These are phyloP conservation scores for Xenentodon cancila DNA, from an alignment of 2,797 vertebrate genomes.

Conservation along the genomic window DNA sequence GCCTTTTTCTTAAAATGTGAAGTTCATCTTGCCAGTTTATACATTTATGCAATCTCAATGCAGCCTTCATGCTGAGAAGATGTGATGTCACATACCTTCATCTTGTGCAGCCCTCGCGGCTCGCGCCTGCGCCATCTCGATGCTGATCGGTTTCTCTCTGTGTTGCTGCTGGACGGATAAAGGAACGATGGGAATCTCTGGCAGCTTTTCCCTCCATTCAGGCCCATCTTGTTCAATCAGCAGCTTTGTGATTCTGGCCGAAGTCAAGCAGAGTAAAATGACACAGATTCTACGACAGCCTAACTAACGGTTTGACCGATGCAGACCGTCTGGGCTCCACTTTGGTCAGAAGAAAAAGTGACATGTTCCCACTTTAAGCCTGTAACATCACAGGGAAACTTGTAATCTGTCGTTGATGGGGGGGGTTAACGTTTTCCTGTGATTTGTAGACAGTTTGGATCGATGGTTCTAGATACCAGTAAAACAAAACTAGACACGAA, in stretches of 20 bases:
- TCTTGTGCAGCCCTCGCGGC: constrained; percentile 71
- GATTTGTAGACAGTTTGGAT: too few relatives aligned
- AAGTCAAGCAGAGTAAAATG: constrained; percentile 6
- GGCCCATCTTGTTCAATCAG: constrained; percentile 92
- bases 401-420: too few relatives aligned
- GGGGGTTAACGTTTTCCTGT: too few relatives aligned
- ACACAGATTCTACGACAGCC: neutral
- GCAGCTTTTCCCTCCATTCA: constrained; percentile 90
- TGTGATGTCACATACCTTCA: constrained; percentile 44
- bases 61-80: neutral
- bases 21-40: neutral
- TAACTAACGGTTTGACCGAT: neutral
- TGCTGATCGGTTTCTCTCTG: constrained; percentile 73
- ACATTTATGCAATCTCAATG: neutral
- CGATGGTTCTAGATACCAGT: too few relatives aligned
- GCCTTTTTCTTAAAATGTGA: neutral
- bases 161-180: constrained; percentile 82
- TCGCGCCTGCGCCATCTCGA: constrained; percentile 72
- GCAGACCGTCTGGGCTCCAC: neutral
- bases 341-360: neutral
- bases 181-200: constrained; percentile 90
- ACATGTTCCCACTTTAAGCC: too few relatives aligned
- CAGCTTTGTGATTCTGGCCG: constrained; percentile 89
- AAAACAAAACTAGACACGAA: too few relatives aligned
- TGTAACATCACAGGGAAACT: too few relatives aligned